Conservation (phyloP, 2,113 vertebrate genomes). For the Alces alces region DNA sequence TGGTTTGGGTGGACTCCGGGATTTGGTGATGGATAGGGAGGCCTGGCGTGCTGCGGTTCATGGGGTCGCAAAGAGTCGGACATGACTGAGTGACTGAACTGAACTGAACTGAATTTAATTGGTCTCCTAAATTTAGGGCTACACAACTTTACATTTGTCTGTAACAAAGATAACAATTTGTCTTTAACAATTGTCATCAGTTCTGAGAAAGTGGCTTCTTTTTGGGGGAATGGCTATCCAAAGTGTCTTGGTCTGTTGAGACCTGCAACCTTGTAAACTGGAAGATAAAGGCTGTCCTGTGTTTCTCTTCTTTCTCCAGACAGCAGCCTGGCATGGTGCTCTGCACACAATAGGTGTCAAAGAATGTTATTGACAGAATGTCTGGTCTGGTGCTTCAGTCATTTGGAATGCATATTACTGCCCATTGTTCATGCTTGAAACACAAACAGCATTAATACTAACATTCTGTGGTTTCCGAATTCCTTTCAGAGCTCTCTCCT, state of each 20-base stretch:
- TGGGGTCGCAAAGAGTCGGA: too few relatives aligned
- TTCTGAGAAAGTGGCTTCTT: background rate
- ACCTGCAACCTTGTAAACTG: background rate
- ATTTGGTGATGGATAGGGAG: too few relatives aligned
- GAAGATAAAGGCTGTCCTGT: constrained; percentile 38
- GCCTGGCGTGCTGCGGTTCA: too few relatives aligned
- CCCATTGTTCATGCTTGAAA: constrained; percentile 55
- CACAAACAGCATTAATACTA: constrained; percentile 41
- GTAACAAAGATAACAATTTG: background rate
- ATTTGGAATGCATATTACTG: constrained; percentile 29
- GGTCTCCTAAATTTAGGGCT: background rate
- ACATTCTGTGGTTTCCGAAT: constrained; percentile 42
- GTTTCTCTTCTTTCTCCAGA: constrained; percentile 43
- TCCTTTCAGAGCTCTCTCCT: constrained; percentile 37
- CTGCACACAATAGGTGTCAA: constrained; percentile 38
- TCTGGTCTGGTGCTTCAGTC: constrained; percentile 38
- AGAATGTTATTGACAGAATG: constrained; percentile 23
- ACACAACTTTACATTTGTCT: constrained; percentile 7
- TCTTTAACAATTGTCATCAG: background rate
- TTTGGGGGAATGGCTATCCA: background rate
- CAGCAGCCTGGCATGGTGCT: constrained; percentile 1
- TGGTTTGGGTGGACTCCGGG: too few relatives aligned
- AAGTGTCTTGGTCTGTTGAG: background rate
- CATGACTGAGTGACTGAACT: too few relatives aligned
- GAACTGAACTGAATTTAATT: background rate